These are phyloP conservation scores for Dinomys branickii DNA, from an alignment of 2,113 vertebrate species.

Conservation along the genomic window DNA sequence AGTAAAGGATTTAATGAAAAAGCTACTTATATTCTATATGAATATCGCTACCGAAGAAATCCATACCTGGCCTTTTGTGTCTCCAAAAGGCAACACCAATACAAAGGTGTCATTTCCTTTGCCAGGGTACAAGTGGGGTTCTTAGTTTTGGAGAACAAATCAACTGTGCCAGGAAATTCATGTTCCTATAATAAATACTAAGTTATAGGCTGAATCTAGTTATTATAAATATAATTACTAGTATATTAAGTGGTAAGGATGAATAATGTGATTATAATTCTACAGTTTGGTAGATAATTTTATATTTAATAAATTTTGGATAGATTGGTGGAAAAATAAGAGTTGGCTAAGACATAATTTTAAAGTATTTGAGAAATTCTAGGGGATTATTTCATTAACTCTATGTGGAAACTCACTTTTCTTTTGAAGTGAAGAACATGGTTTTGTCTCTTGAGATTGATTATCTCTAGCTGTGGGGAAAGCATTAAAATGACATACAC, in stretches of 20 bases:
- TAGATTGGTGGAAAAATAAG: constrained; percentile 24
- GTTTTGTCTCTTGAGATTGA: constrained; percentile 55
- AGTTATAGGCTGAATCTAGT: background rate
- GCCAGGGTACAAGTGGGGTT: background rate
- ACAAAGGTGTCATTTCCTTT: background rate
- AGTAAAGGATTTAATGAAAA: background rate
- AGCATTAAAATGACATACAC: constrained; percentile 71
- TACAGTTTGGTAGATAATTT: background rate
- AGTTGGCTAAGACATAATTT: constrained; percentile 32
- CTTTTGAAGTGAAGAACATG: constrained; percentile 20
- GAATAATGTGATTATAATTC: background rate
- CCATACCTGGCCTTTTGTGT: background rate
- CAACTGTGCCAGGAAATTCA: background rate
- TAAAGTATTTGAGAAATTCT: constrained; percentile 29
- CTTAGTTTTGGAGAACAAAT: background rate
- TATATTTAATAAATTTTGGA: constrained; percentile 40
- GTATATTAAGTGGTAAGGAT: constrained; percentile 21
- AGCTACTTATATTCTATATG: background rate
- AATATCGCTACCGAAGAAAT: background rate
- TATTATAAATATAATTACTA: background rate
- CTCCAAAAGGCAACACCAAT: background rate
- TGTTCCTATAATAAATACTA: constrained; percentile 1
- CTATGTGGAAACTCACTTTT: constrained; percentile 46
- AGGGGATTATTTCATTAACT: constrained; percentile 56
- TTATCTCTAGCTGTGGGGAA: constrained; percentile 49